phyloP scores from a whole-genome alignment of 2,797 vertebrate genomes.

The Tadarida brasiliensis region DNA sequence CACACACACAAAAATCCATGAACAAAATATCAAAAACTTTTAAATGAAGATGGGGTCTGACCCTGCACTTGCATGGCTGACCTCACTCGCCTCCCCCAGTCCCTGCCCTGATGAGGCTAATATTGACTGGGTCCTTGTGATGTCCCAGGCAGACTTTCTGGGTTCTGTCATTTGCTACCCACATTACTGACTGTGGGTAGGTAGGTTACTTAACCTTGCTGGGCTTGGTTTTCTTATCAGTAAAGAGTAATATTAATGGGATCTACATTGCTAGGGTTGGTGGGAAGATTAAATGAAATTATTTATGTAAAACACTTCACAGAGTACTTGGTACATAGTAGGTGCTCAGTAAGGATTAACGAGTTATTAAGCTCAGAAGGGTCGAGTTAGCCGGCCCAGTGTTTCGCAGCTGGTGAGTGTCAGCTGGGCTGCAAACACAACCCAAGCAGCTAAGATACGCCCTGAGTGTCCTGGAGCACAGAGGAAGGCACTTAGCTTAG shows the following conservation, averaged over 20 bases:
- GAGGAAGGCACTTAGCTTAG: background rate
- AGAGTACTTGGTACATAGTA: background rate
- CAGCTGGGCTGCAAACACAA: conserved; percentile 9
- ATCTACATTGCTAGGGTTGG: background rate
- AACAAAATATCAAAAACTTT: background rate
- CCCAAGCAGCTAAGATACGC: background rate
- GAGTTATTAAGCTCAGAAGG: background rate
- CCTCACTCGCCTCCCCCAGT: background rate
- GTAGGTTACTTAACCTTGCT: background rate
- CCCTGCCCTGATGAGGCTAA: background rate
- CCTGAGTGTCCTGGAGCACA: background rate
- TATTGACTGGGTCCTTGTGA: background rate
- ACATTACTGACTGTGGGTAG: background rate
- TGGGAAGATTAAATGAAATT: background rate
- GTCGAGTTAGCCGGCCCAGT: background rate
- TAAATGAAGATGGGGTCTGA: background rate
- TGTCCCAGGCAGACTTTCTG: background rate
- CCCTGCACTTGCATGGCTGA: background rate
- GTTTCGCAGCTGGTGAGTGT: background rate
- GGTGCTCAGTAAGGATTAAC: background rate
- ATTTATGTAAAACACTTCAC: background rate
- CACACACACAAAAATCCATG: background rate
- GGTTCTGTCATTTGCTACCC: background rate
- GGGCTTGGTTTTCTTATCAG: conserved; percentile 25
- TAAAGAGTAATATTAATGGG: background rate